A percentile compares a stretch with the other conserved stretches of the same genome.
These are phyloP conservation scores for Glaucomys volans DNA, from an alignment of 2,113 vertebrate species.

Conservation along the genomic window DNA sequence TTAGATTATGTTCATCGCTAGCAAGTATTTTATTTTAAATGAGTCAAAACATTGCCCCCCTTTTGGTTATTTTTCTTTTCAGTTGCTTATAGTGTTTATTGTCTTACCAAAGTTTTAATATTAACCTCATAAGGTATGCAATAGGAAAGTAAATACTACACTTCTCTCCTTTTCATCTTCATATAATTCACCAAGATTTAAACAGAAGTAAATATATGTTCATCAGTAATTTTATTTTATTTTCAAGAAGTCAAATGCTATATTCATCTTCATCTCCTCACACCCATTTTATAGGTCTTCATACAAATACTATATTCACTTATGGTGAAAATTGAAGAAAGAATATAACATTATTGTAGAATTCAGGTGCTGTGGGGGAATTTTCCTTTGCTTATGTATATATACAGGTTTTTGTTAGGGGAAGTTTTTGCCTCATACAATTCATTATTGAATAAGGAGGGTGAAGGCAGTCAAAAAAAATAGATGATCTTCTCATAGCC, in stretches of 20 bases:
- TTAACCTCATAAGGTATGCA: neutral
- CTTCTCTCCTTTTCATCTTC: neutral
- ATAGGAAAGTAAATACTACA: neutral
- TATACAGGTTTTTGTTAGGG: neutral
- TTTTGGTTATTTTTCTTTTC: neutral
- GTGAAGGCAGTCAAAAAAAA: neutral
- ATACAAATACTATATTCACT: neutral
- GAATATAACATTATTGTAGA: neutral
- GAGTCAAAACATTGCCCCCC: neutral
- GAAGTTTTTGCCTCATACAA: neutral
- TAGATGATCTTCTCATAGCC: neutral
- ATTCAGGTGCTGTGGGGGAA: neutral
- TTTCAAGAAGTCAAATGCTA: neutral
- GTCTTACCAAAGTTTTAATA: neutral
- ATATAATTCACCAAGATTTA: slow-evolving; percentile 16
- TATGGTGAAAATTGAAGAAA: slow-evolving; percentile 5
- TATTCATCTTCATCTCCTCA: neutral
- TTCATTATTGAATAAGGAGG: neutral
- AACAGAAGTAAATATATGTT: neutral
- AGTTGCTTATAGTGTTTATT: neutral
- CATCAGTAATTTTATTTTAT: neutral
- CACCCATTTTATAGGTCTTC: neutral
- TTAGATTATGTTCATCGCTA: neutral
- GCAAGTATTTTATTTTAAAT: neutral
- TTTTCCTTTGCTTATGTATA: neutral